Evolutionary conservation across 1,140 invertebrate genomes (phyloP).

Genomic region (Drosophila athabasca): DNA sequence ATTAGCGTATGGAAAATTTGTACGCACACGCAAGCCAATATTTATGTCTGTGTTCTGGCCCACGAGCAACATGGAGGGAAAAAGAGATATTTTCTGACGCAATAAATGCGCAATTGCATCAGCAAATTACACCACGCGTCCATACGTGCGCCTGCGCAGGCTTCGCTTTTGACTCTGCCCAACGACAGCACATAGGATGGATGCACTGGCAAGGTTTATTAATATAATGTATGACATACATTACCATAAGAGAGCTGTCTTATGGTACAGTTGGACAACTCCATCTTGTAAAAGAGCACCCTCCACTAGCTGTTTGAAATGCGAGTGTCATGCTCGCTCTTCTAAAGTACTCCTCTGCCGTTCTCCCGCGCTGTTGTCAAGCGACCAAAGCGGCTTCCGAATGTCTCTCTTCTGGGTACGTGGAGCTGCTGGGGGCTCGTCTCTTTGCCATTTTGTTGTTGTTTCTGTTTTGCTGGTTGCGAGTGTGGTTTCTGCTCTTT

Average conservation of each 20-base stretch:
- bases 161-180: background rate
- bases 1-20: constrained; percentile 49
- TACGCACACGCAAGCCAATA: constrained; percentile 1
- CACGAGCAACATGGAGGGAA: no score
- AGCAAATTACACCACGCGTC: constrained; percentile 41
- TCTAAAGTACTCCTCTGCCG: background rate
- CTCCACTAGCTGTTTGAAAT: no score
- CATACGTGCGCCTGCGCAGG: constrained; percentile 58
- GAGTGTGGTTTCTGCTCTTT: constrained; percentile 12
- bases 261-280: no score
- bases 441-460: constrained; percentile 42
- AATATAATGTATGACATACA: background rate
- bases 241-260: background rate
- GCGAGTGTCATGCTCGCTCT: background rate
- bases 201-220: constrained; percentile 2
- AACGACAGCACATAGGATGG: constrained; percentile 6
- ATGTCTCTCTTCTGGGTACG: constrained; percentile 21
- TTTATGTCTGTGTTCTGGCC: no score
- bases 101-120: constrained; percentile 67
- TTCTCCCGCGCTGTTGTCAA: constrained; percentile 2
- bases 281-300: no score
- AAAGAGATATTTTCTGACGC: constrained; percentile 46
- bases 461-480: constrained; percentile 9
- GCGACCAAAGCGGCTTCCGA: no score
- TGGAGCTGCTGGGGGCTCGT: constrained; percentile 65